Conservation (phyloP, 2,888 invertebrate genomes). For the Anaspis maculata region DNA sequence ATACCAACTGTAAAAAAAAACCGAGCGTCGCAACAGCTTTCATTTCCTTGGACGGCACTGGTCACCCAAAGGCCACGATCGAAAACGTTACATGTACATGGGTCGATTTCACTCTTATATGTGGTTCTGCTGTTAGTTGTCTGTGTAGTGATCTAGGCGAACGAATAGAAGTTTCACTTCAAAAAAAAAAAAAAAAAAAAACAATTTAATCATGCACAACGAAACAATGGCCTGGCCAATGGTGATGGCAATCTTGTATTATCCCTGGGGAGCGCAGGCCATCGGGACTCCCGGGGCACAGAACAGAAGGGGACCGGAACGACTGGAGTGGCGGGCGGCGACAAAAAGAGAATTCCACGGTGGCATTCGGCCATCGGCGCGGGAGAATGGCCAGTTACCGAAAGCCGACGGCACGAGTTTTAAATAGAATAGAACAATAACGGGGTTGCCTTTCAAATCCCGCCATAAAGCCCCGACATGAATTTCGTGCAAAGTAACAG, state of each 20-base stretch:
- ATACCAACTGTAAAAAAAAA: too few species aligned
- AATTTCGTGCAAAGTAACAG: constrained; percentile 20
- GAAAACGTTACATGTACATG: too few species aligned
- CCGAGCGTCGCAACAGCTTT: too few species aligned
- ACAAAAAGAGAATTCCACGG: constrained; percentile 11
- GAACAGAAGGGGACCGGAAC: constrained; percentile 10
- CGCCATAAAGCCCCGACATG: constrained; percentile 17
- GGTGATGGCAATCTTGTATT: constrained; percentile 35
- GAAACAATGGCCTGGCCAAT: too few species aligned
- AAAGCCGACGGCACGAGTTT: constrained; percentile 25
- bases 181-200: too few species aligned
- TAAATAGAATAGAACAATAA: constrained; percentile 28
- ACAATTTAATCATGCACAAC: constrained; percentile 36
- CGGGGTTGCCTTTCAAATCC: constrained; percentile 18
- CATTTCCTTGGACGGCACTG: too few species aligned
- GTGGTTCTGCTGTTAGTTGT: too few species aligned
- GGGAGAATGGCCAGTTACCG: constrained; percentile 30
- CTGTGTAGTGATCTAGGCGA: too few species aligned
- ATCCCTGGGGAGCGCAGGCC: constrained; percentile 15
- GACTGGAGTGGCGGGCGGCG: constrained; percentile 5
- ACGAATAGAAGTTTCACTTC: too few species aligned
- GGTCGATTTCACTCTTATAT: too few species aligned
- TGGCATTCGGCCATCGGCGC: constrained; percentile 19
- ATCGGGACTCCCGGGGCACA: too few species aligned
- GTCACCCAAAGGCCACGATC: too few species aligned